phyloP scores from a whole-genome alignment of 2,113 vertebrate species.

The Gambusia affinis region DNA sequence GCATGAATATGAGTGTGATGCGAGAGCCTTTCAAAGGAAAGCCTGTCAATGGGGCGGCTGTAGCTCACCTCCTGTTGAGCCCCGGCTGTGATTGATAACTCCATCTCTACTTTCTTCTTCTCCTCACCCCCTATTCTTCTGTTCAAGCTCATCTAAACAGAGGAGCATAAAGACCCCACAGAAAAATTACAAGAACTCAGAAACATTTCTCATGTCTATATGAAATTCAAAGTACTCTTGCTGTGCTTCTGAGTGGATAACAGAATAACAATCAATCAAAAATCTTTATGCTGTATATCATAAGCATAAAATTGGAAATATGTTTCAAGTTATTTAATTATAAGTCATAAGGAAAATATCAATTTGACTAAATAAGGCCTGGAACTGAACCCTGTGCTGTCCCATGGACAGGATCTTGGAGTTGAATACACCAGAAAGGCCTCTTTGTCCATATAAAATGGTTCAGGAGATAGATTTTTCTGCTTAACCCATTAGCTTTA shows the following conservation, averaged over 20 bases:
- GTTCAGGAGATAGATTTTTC: background rate
- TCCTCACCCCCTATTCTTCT: slow-evolving; percentile 18
- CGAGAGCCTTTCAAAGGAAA: slow-evolving; percentile 69
- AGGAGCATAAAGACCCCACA: background rate
- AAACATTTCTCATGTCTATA: slow-evolving; percentile 7
- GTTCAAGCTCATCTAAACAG: slow-evolving; percentile 33
- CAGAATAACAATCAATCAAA: too few relatives aligned
- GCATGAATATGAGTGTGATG: slow-evolving; percentile 36
- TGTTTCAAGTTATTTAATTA: background rate
- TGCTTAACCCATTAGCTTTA: too few relatives aligned
- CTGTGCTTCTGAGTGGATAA: background rate
- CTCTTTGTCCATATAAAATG: background rate
- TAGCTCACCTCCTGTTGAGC: slow-evolving; percentile 69
- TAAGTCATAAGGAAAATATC: background rate
- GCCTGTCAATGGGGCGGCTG: slow-evolving; percentile 71
- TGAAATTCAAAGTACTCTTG: background rate
- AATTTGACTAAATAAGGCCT: too few relatives aligned
- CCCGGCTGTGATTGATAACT: slow-evolving; percentile 74
- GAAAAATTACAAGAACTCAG: slow-evolving; percentile 1
- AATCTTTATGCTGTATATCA: background rate
- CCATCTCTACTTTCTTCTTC: slow-evolving; percentile 45
- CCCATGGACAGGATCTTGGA: too few relatives aligned
- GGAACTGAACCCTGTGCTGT: too few relatives aligned
- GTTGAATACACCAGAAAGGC: background rate
- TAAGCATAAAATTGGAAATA: background rate